Evolutionary conservation across 92 coral and sea anemone species (phyloP).

Genomic region (Pocillopora meandrina): DNA sequence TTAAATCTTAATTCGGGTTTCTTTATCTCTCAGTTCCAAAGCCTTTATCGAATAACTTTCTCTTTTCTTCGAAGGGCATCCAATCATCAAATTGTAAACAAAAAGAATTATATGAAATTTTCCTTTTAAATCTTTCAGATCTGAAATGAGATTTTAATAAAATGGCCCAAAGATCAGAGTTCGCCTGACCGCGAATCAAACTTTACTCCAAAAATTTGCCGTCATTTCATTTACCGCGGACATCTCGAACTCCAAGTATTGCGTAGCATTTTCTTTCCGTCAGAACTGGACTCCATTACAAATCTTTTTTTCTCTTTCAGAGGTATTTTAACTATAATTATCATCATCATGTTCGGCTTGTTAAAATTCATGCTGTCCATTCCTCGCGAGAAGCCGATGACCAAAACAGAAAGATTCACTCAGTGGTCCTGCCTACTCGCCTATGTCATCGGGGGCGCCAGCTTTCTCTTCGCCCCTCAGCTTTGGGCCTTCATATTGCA

Average conservation of each 20-base stretch:
- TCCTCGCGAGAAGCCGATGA: conserved; percentile 41
- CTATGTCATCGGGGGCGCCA: conserved; percentile 38
- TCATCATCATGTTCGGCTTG: conserved; percentile 5
- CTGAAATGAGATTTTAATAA: no score
- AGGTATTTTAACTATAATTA: neutral
- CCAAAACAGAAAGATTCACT: conserved; percentile 36
- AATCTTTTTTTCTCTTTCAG: neutral
- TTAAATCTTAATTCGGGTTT: no score
- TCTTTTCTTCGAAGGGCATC: no score
- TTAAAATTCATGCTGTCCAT: conserved; percentile 50
- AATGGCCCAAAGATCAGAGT: no score
- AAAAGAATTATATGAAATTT: no score
- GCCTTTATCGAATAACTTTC: no score
- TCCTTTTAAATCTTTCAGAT: no score
- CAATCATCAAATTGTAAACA: no score
- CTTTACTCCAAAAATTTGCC: no score
- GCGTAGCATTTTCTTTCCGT: neutral
- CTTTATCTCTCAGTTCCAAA: no score
- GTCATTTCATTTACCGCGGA: no score
- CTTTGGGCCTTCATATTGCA: conserved; percentile 45
- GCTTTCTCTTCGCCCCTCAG: conserved; percentile 27
- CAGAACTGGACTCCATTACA: neutral
- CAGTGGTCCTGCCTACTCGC: conserved; percentile 32
- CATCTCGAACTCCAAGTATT: no score
- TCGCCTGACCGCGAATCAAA: neutral